Percentiles rank a stretch among this genome's conserved stretches.
Conservation (phyloP, 2,113 vertebrate genomes). For the Mesembrinibis cayennensis region DNA sequence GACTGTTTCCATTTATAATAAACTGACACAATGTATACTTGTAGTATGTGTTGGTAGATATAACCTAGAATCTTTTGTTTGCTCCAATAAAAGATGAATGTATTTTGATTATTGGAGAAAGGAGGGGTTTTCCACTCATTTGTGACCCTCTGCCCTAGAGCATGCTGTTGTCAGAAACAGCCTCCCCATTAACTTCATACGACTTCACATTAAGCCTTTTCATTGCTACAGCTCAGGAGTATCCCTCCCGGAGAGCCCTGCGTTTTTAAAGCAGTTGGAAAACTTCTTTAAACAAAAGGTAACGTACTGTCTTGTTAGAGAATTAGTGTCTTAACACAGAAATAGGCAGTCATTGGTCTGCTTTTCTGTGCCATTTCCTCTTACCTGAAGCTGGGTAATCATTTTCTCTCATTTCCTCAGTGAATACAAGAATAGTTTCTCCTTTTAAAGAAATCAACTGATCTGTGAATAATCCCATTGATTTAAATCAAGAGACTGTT, state of each 20-base stretch:
- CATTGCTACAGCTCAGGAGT: neutral
- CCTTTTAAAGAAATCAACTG: conserved; percentile 18
- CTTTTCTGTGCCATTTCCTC: conserved; percentile 6
- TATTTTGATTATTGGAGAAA: neutral
- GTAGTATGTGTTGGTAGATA: neutral
- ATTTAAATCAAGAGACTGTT: neutral
- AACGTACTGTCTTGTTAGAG: neutral
- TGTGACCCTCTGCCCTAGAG: neutral
- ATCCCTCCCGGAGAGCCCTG: neutral
- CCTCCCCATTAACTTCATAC: neutral
- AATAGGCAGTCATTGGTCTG: neutral
- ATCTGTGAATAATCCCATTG: conserved; percentile 11
- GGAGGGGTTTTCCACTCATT: neutral
- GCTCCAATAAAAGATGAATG: neutral
- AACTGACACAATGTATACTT: neutral
- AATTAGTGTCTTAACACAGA: neutral
- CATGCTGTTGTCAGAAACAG: neutral
- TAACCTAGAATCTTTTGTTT: neutral
- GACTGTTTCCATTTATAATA: neutral
- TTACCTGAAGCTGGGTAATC: neutral
- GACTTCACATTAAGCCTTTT: neutral
- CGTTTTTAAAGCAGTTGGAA: neutral
- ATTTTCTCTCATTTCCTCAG: neutral
- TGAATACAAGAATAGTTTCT: neutral
- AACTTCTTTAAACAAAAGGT: neutral